Evolutionary conservation across 2,797 vertebrate species (phyloP).

Genomic region (Cossypha dichroa): DNA sequence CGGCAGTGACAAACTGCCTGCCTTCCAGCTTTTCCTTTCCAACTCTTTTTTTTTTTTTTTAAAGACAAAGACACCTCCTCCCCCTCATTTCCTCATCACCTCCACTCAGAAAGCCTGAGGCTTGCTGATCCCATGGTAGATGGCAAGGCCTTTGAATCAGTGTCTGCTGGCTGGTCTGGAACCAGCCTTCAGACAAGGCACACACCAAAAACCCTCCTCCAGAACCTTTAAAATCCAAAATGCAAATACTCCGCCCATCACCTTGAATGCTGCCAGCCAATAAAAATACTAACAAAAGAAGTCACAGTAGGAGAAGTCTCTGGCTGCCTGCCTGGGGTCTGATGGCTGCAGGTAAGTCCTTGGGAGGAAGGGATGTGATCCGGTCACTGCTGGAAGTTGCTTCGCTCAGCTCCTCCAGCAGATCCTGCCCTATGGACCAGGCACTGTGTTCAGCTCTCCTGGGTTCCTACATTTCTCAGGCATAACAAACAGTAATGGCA

Average conservation of each 20-base stretch:
- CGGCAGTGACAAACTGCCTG: not conserved
- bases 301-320: not conserved
- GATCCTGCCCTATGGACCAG: fast-evolving
- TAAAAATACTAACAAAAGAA: not conserved
- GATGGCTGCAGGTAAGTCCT: not conserved
- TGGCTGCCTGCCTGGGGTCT: not conserved
- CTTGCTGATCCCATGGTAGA: not conserved
- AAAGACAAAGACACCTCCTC: not conserved
- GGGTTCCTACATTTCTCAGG: not conserved
- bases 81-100: not conserved
- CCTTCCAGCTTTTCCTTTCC: not conserved
- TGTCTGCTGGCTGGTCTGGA: constrained; percentile 5
- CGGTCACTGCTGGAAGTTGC: fast-evolving
- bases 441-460: not conserved
- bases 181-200: not conserved
- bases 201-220: not conserved
- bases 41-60: not conserved
- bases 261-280: not conserved
- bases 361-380: not conserved
- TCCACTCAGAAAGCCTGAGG: not conserved
- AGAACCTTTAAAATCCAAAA: not conserved
- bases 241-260: not conserved
- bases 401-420: not conserved
- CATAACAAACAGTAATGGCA: not conserved
- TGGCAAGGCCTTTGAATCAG: not conserved